These are phyloP conservation scores for Dyspetes luteomarginatus DNA, from an alignment of 2,888 invertebrate species.

Conservation along the genomic window DNA sequence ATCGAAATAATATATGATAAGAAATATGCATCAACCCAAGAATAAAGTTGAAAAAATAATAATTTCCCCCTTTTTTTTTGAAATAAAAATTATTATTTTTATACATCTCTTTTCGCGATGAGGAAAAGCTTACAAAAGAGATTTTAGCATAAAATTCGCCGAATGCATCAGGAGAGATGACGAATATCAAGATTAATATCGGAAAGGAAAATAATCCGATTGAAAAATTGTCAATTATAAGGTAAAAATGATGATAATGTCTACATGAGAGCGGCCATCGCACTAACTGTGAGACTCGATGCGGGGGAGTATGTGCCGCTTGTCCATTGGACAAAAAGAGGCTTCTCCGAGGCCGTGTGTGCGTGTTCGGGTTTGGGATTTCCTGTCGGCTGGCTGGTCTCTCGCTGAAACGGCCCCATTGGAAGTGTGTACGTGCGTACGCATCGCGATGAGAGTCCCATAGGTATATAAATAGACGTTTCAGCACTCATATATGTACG, in stretches of 20 bases:
- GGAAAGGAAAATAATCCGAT: background rate
- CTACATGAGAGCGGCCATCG: constrained; percentile 59
- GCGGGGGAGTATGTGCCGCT: constrained; percentile 44
- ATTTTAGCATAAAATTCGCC: no score
- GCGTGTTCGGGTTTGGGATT: constrained; percentile 53
- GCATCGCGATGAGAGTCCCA: constrained; percentile 55
- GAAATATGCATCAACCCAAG: no score
- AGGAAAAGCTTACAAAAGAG: no score
- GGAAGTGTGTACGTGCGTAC: constrained; percentile 42
- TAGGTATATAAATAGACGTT: background rate
- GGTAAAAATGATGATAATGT: constrained; percentile 36
- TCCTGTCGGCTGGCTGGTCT: constrained; percentile 54
- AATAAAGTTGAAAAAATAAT: no score
- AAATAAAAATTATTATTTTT: no score
- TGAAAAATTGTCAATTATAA: background rate
- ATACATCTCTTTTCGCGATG: no score
- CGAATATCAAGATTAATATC: no score
- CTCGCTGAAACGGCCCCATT: constrained; percentile 14
- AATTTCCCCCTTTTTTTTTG: no score
- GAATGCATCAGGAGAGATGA: no score
- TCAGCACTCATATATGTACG: background rate
- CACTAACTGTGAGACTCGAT: constrained; percentile 28
- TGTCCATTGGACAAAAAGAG: constrained; percentile 61
- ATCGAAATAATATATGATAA: no score
- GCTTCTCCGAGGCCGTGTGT: background rate